Evolutionary conservation across 1,140 invertebrate genomes (phyloP), one percentile per base, ranked within the genome.

Genomic region (Ceratosolen solmsi): DNA sequence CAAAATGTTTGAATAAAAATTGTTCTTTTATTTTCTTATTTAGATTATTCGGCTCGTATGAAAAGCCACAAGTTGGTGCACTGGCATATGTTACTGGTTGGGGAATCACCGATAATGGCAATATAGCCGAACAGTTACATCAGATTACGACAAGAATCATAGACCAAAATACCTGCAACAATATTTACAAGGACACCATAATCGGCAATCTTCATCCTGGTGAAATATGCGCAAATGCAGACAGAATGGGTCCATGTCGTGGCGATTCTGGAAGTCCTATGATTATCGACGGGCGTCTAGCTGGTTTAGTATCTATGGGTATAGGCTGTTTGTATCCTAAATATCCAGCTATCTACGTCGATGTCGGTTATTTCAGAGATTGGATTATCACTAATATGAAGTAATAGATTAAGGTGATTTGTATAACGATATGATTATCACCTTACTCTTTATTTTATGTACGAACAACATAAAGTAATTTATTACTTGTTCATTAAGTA

Each of bases 251-350:
- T n/a, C 20, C 70, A 4, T 72, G 70, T 30, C 41, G 36, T 7
- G 70, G 70, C 8, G 70, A 72, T 30, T 72, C 70, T n/a, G 70
- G 70, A 20, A 25, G 70, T n/a, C 70, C 70, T 8, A 9, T 72
- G 4, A 41, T 30, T 20, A 25, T 72, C 13, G 70, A 27, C 5
- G 38, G 46, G 1, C 20, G 41, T n/a, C 70, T 5, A 49, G 46
- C 17, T 20, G 70, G 70, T 27, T 25, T 72, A 8, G 70, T 51
- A 1, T 49, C 38, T 11, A 25, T 38, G 70, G 70, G 70, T 9
- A 72, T 20, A 3, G 46, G 46, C 9, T 72, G 70, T 22, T 41
- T 4, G 5, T 2, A 51, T 3, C 38, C 13, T 11, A 13, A 49
- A 1, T 72, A 51, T n/a, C 70, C 70, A 7, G 70, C 30, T 5